Percentiles rank a stretch among this genome's conserved stretches.
phyloP scores from a whole-genome alignment of 2,888 invertebrate genomes.

The Mycalesis mineus region DNA sequence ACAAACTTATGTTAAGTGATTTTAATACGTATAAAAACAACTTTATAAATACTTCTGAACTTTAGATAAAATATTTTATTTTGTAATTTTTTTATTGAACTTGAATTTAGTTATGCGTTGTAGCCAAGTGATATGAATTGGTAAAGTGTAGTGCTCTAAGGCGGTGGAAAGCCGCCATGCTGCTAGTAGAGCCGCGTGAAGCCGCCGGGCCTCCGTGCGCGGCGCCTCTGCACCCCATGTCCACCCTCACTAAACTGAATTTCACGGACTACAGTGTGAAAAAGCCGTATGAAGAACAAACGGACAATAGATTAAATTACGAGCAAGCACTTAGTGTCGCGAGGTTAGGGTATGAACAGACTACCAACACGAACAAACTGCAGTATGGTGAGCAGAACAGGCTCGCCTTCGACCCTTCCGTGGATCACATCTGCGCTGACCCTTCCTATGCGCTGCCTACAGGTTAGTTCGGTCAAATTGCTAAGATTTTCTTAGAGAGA shows the following conservation, averaged over 20 bases:
- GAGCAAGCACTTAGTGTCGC: slow-evolving; percentile 62
- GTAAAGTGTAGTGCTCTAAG: slow-evolving; percentile 45
- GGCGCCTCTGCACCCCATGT: slow-evolving; percentile 69
- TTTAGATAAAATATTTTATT: neutral
- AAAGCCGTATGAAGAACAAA: slow-evolving; percentile 58
- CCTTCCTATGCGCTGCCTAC: slow-evolving; percentile 56
- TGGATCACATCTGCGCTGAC: slow-evolving; percentile 61
- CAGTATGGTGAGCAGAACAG: slow-evolving; percentile 64
- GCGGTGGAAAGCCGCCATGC: slow-evolving; percentile 81
- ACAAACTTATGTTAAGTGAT: neutral
- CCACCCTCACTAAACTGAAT: slow-evolving; percentile 65
- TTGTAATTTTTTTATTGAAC: neutral
- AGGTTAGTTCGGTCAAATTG: slow-evolving; percentile 49
- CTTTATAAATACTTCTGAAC: neutral
- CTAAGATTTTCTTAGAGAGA: too few relatives aligned
- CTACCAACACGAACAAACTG: slow-evolving; percentile 49
- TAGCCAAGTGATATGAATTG: slow-evolving; percentile 49
- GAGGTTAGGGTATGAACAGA: slow-evolving; percentile 62
- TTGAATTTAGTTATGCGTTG: neutral
- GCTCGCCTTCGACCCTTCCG: slow-evolving; percentile 56
- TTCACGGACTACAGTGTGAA: slow-evolving; percentile 74
- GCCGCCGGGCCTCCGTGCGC: slow-evolving; percentile 81
- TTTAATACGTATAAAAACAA: neutral
- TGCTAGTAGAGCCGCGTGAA: slow-evolving; percentile 86
- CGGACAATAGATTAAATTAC: slow-evolving; percentile 61